Percentiles rank a stretch among this genome's conserved stretches.
These are phyloP conservation scores for Choristoneura fumiferana DNA, from an alignment of 1,140 invertebrate species.

Conservation along the genomic window DNA sequence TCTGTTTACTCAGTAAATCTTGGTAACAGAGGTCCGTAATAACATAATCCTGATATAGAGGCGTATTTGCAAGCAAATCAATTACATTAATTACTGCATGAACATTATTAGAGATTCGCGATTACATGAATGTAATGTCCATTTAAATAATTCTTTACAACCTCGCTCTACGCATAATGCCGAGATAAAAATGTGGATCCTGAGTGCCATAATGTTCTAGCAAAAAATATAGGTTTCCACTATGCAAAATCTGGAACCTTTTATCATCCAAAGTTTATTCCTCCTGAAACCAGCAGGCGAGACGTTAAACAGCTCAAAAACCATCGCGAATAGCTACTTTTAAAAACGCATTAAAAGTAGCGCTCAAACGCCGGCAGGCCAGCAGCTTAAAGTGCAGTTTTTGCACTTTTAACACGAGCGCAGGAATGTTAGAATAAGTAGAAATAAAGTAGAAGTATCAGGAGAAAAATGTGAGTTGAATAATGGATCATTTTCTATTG, in stretches of 20 bases:
- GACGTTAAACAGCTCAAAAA: neutral
- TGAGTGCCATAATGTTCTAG: no score
- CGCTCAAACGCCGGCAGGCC: slow-evolving; percentile 8
- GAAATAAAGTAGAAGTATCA: slow-evolving; percentile 7
- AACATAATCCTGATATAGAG: slow-evolving; percentile 17
- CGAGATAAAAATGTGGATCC: no score
- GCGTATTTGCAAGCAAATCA: neutral
- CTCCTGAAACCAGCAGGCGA: neutral
- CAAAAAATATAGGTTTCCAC: neutral
- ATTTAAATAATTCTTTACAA: no score
- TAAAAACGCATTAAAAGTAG: slow-evolving; percentile 18
- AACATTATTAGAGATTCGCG: neutral
- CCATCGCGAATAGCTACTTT: slow-evolving; percentile 14
- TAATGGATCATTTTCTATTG: slow-evolving; percentile 19
- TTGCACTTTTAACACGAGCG: slow-evolving; percentile 17
- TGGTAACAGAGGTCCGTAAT: neutral
- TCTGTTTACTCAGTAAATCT: slow-evolving; percentile 16
- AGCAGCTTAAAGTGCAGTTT: slow-evolving; percentile 2
- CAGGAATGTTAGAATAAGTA: slow-evolving; percentile 9
- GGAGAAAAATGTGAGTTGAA: slow-evolving; percentile 15
- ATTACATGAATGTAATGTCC: neutral
- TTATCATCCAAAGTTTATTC: slow-evolving; percentile 11
- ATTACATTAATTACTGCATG: neutral
- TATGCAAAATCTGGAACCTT: slow-evolving; percentile 7
- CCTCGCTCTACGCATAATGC: no score